Base-by-base conservation (phyloP, 2,113 vertebrate species). In the Pterocles burchelli region DNA sequence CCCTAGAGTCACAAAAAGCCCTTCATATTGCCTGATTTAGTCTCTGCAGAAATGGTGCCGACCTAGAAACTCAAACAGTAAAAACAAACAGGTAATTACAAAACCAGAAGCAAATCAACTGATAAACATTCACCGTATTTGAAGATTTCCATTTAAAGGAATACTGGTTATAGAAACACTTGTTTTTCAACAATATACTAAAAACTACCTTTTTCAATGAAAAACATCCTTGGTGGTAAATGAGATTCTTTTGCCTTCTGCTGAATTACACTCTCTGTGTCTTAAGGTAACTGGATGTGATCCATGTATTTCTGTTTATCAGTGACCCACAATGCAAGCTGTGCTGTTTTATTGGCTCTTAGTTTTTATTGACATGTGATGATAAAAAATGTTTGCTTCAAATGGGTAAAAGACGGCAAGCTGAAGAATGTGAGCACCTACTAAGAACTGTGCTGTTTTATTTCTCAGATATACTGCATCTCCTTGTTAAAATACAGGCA, bases 321-420 rank as follows among this genome's bases (percentile, higher is more conserved):
- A 48, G 38, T 25, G 14, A 72, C 76, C 59, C 34, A 48, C 87
- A 72, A 93, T 75, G 74, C 34, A 76, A 90, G 55, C 72, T 94
- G 31, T 68, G 70, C 45, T 77, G 63, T 81, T 98, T 97, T 96
- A 97, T 93, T 86, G 73, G 95, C 34, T 66, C 55, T 66, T 89
- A 70, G 90, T 62, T 95, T 97, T 96, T 92, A 93, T 89, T 94
- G 93, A 94, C 83, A n/a, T 59, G 25, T 54, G 25, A 68, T 0
- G 33, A 71, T 93, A 96, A 96, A 97, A 92, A 95, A 85, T 80
- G 68, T 38, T 93, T 94, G 36, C 75, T 91, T 87, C 82, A 93
- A 95, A 93, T 83, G 74, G 61, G 24, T 93, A 81, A 71, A 90
- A 95, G 73, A 87, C 87, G 73, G 83, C 34, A 87, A 57, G 65